A percentile compares a stretch with the other conserved stretches of the same genome.
phyloP scores from a whole-genome alignment of 1,140 invertebrate species.

The Sweltsa coloradensis region DNA sequence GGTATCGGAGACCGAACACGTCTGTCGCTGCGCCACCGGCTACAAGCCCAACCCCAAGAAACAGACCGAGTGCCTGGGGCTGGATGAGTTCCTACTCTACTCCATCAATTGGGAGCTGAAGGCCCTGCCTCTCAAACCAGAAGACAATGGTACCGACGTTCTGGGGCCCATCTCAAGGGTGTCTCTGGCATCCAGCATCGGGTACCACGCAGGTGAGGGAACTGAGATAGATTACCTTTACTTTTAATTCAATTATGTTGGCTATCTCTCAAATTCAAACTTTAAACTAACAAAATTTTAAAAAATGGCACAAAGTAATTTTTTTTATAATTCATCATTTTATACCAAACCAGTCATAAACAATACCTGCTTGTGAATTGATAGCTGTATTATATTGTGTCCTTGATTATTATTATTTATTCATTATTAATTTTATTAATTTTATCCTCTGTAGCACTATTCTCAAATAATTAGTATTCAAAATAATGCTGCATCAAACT shows the following conservation, averaged over 20 bases:
- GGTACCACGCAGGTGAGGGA: conserved; percentile 52
- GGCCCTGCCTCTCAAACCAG: conserved; percentile 44
- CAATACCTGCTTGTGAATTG: too few relatives aligned
- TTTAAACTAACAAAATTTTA: too few relatives aligned
- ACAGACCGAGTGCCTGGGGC: conserved; percentile 31
- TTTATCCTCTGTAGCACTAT: too few relatives aligned
- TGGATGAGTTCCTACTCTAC: conserved; percentile 61
- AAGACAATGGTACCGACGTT: conserved; percentile 33
- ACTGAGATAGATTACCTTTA: conserved; percentile 1
- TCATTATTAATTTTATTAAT: too few relatives aligned
- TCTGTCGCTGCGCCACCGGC: conserved; percentile 66
- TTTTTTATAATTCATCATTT: conserved; percentile 4
- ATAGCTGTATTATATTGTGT: too few relatives aligned
- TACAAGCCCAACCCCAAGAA: conserved; percentile 43
- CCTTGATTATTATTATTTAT: too few relatives aligned
- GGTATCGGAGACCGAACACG: conserved; percentile 33
- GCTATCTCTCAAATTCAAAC: too few relatives aligned
- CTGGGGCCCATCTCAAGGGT: conserved; percentile 67
- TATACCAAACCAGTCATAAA: too few relatives aligned
- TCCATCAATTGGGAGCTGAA: conserved; percentile 62
- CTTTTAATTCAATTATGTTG: too few relatives aligned
- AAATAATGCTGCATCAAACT: too few relatives aligned
- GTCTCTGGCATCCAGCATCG: conserved; percentile 58
- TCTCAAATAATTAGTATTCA: too few relatives aligned
- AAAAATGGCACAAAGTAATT: neutral